Evolutionary conservation across 1,140 invertebrate genomes (phyloP), one percentile per base, ranked within the genome.

Genomic region (Nebria ingens): DNA sequence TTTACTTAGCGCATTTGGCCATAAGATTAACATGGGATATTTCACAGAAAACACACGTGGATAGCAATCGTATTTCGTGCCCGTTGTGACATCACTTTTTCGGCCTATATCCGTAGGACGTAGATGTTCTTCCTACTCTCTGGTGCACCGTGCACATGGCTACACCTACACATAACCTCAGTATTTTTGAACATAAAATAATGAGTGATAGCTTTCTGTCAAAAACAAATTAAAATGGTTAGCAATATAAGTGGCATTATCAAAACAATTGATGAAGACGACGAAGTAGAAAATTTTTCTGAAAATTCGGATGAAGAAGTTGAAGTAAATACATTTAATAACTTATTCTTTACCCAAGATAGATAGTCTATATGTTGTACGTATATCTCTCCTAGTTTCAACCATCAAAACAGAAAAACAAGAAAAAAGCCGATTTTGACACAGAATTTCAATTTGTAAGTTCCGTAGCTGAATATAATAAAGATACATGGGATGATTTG

Each of bases 401-500:
- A 75, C 87, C 86, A 42, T 82, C 78, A 2, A 88, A 86, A 67
- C 78, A 84, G 59, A 86, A 84, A 57, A 78, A 79, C 22, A 83
- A 84, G 57, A 79, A 81, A 59, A 81, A 81, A 53, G 79, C 80
- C 19, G 82, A 89, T 58, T 89, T 91, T 65, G 79, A 86, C 63
- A 78, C 76, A 19, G 79, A 80, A 15, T 91, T 91, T 66, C 68
- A 86, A 61, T 92, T 92, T 75, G 77, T 86, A 22, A 79, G 76
- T 2, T 82, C 78, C 12, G 77, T 78, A 1, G 77, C 81, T 40
- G 87, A 91, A 61, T 90, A 90, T 65, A 89, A 89, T 67, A 77
- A 77, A 68, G 86, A 89, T 66, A 80, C 84, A n/a, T 92, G 87
- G 89, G 84, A 89, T 72, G 87, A 91, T 76, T 68, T 92, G 21